Conservation (phyloP, 1,140 invertebrate genomes). For the Gonioctena quinquepunctata region DNA sequence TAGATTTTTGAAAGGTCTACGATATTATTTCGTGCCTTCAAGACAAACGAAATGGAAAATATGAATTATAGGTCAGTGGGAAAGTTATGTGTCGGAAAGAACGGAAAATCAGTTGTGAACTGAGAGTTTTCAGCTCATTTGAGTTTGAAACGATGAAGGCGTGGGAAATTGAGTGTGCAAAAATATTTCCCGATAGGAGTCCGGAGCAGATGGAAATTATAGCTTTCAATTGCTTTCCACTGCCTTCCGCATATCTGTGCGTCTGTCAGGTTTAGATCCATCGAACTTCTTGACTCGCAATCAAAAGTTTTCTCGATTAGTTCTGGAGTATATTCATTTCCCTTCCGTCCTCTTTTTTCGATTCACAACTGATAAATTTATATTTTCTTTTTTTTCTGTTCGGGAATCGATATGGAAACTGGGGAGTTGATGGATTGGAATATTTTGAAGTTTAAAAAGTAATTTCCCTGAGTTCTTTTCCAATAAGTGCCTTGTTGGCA, state of each 20-base stretch:
- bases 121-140: constrained; percentile 1
- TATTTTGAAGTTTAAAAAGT: too few species aligned
- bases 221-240: neutral
- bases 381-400: too few species aligned
- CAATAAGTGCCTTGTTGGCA: too few species aligned
- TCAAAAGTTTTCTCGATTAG: neutral
- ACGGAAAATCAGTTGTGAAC: neutral
- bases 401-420: too few species aligned
- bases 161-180: neutral
- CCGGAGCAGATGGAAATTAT: constrained; percentile 6
- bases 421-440: too few species aligned
- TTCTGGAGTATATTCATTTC: neutral
- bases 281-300: neutral
- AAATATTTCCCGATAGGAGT: neutral
- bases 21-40: neutral
- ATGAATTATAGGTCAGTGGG: neutral
- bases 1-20: neutral
- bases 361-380: too few species aligned
- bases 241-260: neutral
- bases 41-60: neutral
- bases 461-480: too few species aligned
- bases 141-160: neutral
- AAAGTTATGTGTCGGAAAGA: neutral
- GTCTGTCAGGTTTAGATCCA: neutral
- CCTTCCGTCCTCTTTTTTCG: too few species aligned